These are phyloP conservation scores for Melanocharis versteri DNA, from an alignment of 2,113 vertebrate genomes.

Conservation along the genomic window DNA sequence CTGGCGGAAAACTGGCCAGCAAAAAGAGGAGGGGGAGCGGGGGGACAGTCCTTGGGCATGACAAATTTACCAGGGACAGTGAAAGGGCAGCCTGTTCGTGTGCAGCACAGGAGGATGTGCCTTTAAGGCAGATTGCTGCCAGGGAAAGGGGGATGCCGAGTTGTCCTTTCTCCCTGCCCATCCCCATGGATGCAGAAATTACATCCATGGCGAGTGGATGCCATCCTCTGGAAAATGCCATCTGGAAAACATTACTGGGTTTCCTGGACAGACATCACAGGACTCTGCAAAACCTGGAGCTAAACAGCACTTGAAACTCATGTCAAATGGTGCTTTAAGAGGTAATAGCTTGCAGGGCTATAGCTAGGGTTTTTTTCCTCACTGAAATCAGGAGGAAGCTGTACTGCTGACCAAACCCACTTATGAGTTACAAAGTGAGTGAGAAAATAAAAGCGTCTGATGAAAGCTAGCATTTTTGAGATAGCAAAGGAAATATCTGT, in stretches of 20 bases:
- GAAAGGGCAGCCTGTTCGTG: neutral
- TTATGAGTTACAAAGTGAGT: neutral
- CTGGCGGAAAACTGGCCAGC: neutral
- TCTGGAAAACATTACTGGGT: slow-evolving; percentile 15
- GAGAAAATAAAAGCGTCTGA: slow-evolving; percentile 13
- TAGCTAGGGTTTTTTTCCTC: neutral
- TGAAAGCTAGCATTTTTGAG: neutral
- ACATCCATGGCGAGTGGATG: neutral
- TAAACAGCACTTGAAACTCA: neutral
- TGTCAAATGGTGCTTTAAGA: slow-evolving; percentile 1
- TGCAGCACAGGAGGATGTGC: fast-evolving
- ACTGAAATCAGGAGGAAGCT: neutral
- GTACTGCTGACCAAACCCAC: slow-evolving; percentile 12
- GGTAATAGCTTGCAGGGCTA: neutral
- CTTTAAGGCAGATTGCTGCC: neutral
- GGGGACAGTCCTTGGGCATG: neutral
- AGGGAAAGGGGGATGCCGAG: neutral
- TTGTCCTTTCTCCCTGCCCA: neutral
- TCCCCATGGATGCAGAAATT: neutral
- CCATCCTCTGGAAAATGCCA: slow-evolving; percentile 32
- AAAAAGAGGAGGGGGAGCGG: fast-evolving
- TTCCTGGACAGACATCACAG: slow-evolving; percentile 9
- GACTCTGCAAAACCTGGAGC: neutral
- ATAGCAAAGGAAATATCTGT: slow-evolving; percentile 18
- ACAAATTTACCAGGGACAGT: neutral